These are phyloP conservation scores for Lasioglossum baleicum DNA, from an alignment of 1,140 invertebrate genomes.

Conservation along the genomic window DNA sequence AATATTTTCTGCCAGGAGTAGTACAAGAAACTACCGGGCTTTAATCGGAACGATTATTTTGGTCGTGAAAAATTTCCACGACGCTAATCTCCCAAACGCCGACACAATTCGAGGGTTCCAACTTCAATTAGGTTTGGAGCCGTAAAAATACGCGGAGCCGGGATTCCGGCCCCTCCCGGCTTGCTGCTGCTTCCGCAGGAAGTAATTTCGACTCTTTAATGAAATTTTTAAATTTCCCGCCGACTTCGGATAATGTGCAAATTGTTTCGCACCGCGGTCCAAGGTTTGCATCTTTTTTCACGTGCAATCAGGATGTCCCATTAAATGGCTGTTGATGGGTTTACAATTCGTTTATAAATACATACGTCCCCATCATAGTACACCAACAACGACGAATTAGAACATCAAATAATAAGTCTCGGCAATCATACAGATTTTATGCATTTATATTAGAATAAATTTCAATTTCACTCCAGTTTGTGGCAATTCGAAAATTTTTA, in stretches of 20 bases:
- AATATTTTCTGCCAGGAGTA: neutral
- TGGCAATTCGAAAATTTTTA: no score
- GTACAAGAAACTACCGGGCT: neutral
- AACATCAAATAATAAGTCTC: no score
- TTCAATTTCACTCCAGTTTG: no score
- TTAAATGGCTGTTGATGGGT: no score
- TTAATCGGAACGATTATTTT: slow-evolving; percentile 46
- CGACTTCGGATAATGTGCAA: slow-evolving; percentile 50
- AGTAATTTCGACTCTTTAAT: slow-evolving; percentile 68
- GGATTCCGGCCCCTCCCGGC: slow-evolving; percentile 16
- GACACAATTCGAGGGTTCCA: slow-evolving; percentile 55
- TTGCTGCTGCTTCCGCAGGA: slow-evolving; percentile 52
- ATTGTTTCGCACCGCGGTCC: slow-evolving; percentile 41
- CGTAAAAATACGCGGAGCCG: slow-evolving; percentile 59
- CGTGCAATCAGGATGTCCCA: no score
- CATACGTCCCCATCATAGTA: no score
- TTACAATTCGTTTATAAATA: no score
- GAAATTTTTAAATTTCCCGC: slow-evolving; percentile 67
- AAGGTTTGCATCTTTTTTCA: no score
- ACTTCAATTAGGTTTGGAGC: slow-evolving; percentile 68
- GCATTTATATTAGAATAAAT: no score
- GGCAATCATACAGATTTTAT: no score
- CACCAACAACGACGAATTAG: no score
- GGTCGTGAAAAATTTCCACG: slow-evolving; percentile 20
- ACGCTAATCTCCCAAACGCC: slow-evolving; percentile 45